Conservation (phyloP, 2,888 invertebrate species). For the Patella caerulea region DNA sequence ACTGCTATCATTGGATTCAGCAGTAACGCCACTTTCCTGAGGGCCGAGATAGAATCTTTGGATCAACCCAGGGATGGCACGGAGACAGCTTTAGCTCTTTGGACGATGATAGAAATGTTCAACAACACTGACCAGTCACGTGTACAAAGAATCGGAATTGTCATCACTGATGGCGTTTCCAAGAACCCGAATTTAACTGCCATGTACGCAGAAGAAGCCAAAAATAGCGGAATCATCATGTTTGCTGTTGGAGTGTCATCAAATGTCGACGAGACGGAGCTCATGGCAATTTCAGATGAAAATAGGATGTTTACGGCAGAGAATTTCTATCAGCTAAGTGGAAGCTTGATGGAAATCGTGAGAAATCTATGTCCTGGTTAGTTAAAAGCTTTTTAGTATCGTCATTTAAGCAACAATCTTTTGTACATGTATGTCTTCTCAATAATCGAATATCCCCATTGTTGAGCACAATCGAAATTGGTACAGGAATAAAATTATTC, state of each 20-base stretch:
- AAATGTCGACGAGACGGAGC: conserved; percentile 12
- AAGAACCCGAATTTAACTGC: conserved; percentile 57
- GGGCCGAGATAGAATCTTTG: not conserved
- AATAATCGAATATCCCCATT: no score
- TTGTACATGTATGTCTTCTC: no score
- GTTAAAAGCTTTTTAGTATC: not conserved
- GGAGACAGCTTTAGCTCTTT: conserved; percentile 3
- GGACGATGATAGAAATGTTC: conserved; percentile 12
- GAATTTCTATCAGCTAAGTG: not conserved
- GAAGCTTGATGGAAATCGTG: not conserved
- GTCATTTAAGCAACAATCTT: no score
- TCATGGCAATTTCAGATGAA: conserved; percentile 13
- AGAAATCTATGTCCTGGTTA: not conserved
- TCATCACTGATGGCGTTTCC: conserved; percentile 68
- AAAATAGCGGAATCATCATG: conserved; percentile 59
- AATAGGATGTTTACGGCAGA: not conserved
- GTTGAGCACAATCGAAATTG: no score
- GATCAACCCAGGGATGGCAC: conserved; percentile 7
- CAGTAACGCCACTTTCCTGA: not conserved
- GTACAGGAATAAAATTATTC: no score
- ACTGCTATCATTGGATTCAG: not conserved
- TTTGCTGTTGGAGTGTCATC: conserved; percentile 67
- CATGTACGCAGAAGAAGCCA: conserved; percentile 58
- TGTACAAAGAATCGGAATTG: conserved; percentile 63
- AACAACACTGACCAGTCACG: not conserved